Evolutionary conservation across 2,113 vertebrate species (phyloP).

Genomic region (Propithecus coquereli): DNA sequence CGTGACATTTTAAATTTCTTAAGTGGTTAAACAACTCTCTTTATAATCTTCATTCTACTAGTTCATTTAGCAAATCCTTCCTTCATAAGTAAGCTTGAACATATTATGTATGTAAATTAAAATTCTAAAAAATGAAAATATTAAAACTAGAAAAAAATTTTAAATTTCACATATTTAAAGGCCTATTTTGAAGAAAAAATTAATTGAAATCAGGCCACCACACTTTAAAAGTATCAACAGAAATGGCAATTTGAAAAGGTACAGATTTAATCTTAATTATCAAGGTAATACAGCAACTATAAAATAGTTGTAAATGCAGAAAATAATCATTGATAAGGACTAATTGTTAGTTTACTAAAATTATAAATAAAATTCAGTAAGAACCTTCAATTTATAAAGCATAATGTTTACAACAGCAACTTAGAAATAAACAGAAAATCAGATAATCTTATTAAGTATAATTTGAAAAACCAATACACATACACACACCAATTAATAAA

Average conservation of each 20-base stretch:
- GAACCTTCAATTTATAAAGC: not conserved
- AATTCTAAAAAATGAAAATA: conserved; percentile 49
- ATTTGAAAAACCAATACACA: not conserved
- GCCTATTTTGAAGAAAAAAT: not conserved
- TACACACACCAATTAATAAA: not conserved
- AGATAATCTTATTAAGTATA: not conserved
- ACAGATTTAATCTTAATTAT: not conserved
- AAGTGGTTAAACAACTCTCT: not conserved
- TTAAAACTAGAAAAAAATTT: conserved; percentile 1
- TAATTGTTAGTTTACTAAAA: not conserved
- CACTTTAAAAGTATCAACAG: not conserved
- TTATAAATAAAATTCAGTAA: conserved; percentile 9
- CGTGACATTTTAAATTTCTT: conserved; percentile 22
- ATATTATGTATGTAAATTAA: not conserved
- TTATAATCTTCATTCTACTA: conserved; percentile 34
- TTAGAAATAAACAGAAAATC: conserved; percentile 19
- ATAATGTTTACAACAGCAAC: not conserved
- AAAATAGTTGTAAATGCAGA: not conserved
- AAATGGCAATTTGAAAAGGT: conserved; percentile 33
- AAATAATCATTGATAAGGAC: not conserved
- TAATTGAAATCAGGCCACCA: not conserved
- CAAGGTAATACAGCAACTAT: not conserved
- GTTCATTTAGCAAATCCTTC: conserved; percentile 18
- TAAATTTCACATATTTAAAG: conserved; percentile 10
- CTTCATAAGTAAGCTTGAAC: conserved; percentile 2